Base-by-base conservation (phyloP, 1,140 invertebrate species). In the Habropoda laboriosa region DNA sequence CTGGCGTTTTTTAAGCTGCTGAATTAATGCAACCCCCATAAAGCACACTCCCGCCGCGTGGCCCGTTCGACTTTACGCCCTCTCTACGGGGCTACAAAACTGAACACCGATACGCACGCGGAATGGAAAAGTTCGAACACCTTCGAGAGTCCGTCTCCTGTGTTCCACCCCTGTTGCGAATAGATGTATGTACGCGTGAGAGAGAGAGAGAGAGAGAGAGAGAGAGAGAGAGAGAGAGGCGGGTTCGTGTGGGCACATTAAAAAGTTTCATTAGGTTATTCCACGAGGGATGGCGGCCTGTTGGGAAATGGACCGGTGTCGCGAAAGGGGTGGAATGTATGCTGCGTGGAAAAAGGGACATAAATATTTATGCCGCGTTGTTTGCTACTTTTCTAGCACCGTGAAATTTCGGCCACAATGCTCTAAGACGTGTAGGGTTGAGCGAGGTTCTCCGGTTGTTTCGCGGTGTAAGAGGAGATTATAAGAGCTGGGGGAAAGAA, bases 51-150 rank as follows among this genome's bases (percentile, higher is more conserved):
- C 24, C 49, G 45, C 38, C 49, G 30, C 38, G 38, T 5, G 32
- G 57, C 12, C 71, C 45, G n/a, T 66, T 72, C 57, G 45, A 72
- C 55, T 78, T 73, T 55, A 55, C 58, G 38, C 16, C 57, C 58
- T 27, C 47, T 63, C 57, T 7, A 42, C 42, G 38, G 27, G 30
- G 27, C 47, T 38, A 63, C 76, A 66, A 66, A 74, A 67, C 57
- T 53, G 63, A 51, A 79, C 60, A 49, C 30, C 57, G 70, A 68
- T 67, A 82, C 63, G 70, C 42, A 73, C 27, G 66, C 13, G 66
- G 55, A 74, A 82, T 79, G 71, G 45, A 74, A 68, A 79, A 82
- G 67, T 82, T 82, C 47, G 21, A 51, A 24, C 47, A 12, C 16
- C 30, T 67, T 57, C 18, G 24, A 6, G 4, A 5, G 10, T 21